Evolutionary conservation across 2,113 vertebrate genomes (phyloP), one percentile per base, ranked within the genome.

Genomic region (Ursus arctos): DNA sequence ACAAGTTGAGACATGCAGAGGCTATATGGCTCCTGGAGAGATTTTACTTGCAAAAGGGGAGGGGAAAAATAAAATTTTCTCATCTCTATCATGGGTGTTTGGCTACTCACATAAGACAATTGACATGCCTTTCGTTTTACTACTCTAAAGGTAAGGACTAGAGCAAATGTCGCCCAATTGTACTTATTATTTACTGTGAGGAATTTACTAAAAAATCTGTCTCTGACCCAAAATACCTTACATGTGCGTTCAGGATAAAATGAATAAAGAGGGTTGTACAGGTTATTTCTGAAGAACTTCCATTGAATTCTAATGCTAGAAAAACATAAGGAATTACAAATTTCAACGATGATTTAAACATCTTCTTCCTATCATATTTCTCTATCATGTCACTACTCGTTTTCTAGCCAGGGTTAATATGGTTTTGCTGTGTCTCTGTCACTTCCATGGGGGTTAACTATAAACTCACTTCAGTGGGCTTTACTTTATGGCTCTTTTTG

Each of bases 401-500:
- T 83, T 33, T 82, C 74, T 43, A 57, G 47, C 12, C 33, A 80
- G 13, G 0, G 1, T 51, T 43, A 65, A 43, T 36, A 31, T 18
- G 7, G 7, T 57, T 94, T 88, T 77, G 61, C 24, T 31, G 61
- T 88, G 26, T 74, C 15, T 86, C n/a, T 88, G 18, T 63, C 33
- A 59, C n/a, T 65, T 81, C 61, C 67, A 11, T 74, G 21, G 36
- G 9, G 8, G 4, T 11, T 84, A 26, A 67, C 13, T 49, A 6
- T 36, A 83, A 71, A 83, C 18, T 89, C 19, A 67, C 22, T 84
- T 26, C 22, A 51, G 18, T 43, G 63, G 26, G 10, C 19, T 76
- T n/a, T 83, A n/a, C 63, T 72, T 72, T 81, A 74, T 63, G 13
- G 15, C 19, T 83, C n/a, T 92, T 71, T 97, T 91, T 71, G 43